phyloP scores from a whole-genome alignment of 2,888 invertebrate genomes.

The Alloplasta piceator region DNA sequence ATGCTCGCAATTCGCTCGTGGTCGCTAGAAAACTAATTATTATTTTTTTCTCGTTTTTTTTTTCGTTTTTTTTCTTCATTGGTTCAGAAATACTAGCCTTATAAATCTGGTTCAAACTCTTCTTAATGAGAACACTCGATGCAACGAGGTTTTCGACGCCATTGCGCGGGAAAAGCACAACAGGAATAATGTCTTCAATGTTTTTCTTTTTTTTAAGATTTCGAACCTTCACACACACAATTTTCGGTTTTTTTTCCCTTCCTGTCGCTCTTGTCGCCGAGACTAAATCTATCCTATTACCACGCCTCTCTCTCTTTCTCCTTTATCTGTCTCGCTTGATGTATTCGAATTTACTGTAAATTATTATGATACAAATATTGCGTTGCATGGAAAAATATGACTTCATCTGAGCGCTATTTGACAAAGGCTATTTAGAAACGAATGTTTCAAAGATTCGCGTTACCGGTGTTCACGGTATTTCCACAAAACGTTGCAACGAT shows the following conservation, averaged over 20 bases:
- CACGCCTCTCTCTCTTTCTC: slow-evolving; percentile 63
- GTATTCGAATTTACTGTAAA: slow-evolving; percentile 67
- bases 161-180: slow-evolving; percentile 45
- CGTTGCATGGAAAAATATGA: slow-evolving; percentile 83
- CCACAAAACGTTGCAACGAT: slow-evolving; percentile 52
- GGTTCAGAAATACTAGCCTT: slow-evolving; percentile 83
- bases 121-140: slow-evolving; percentile 81
- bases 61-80: slow-evolving; percentile 75
- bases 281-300: slow-evolving; percentile 62
- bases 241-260: slow-evolving; percentile 28
- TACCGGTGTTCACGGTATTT: slow-evolving; percentile 67
- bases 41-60: slow-evolving; percentile 35
- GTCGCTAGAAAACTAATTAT: slow-evolving; percentile 68
- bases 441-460: slow-evolving; percentile 74
- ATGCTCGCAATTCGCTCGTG: slow-evolving; percentile 63
- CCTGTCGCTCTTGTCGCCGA: slow-evolving; percentile 37
- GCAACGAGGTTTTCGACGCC: slow-evolving; percentile 72
- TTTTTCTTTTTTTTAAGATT: slow-evolving; percentile 3
- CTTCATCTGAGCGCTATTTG: slow-evolving; percentile 82
- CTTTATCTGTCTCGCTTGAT: slow-evolving; percentile 64
- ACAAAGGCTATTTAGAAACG: slow-evolving; percentile 80
- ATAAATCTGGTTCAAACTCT: slow-evolving; percentile 82
- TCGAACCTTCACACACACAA: not conserved
- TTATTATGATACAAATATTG: slow-evolving; percentile 79
- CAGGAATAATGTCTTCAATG: slow-evolving; percentile 5